A percentile compares a stretch with the other conserved stretches of the same genome.
These are phyloP conservation scores for Anastatus disparis DNA, from an alignment of 1,140 invertebrate genomes.

Conservation along the genomic window DNA sequence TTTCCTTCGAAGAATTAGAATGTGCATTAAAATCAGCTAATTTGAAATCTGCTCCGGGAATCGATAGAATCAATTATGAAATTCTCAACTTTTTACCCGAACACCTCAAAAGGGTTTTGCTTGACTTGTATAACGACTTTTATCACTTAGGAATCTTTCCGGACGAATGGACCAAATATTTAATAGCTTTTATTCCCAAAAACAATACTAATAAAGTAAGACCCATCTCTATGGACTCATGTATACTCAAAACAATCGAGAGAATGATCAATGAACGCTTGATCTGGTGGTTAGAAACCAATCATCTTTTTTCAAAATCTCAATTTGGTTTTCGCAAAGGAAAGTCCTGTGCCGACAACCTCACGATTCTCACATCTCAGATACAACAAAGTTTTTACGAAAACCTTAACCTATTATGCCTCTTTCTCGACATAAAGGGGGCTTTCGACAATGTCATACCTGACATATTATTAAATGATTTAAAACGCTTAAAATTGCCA, in stretches of 20 bases:
- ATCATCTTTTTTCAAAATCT: constrained; percentile 17
- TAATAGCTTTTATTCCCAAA: constrained; percentile 47
- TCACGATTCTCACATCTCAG: constrained; percentile 2
- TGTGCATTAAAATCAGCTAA: not conserved
- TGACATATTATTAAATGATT: constrained; percentile 26
- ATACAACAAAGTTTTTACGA: constrained; percentile 23
- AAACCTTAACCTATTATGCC: not conserved
- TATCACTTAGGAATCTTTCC: constrained; percentile 35
- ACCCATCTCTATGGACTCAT: no score
- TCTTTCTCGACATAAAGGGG: constrained; percentile 36
- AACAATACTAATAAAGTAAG: constrained; percentile 41
- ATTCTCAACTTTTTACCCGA: constrained; percentile 36
- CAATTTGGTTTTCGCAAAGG: constrained; percentile 31
- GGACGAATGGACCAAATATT: constrained; percentile 38
- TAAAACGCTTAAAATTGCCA: constrained; percentile 7
- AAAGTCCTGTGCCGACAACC: constrained; percentile 35
- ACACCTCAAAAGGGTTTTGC: constrained; percentile 28
- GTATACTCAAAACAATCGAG: no score
- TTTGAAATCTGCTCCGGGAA: constrained; percentile 38
- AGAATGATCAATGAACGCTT: no score
- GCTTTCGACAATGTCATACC: constrained; percentile 30
- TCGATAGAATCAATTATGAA: constrained; percentile 44
- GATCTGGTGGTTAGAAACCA: constrained; percentile 38
- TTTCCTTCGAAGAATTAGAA: constrained; percentile 28
- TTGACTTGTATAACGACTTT: constrained; percentile 46